Evolutionary conservation across 2,113 vertebrate genomes (phyloP).

Genomic region (Callipepla squamata): DNA sequence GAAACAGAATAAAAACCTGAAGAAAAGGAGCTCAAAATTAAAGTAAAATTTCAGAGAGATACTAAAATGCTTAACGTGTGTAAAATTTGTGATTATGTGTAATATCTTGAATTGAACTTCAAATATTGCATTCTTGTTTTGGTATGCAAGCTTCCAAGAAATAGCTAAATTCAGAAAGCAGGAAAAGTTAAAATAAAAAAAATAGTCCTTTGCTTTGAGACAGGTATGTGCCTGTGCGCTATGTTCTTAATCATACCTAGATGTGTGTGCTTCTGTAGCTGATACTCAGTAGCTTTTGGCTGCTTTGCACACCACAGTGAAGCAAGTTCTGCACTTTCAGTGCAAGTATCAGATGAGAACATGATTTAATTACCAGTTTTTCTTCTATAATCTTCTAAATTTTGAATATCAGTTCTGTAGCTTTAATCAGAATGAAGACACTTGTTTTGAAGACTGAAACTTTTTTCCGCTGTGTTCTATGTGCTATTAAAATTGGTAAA

Average conservation of each 20-base stretch:
- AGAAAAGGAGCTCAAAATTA: not conserved
- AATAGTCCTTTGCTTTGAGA: accelerated
- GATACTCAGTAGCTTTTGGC: not conserved
- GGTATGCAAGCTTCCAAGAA: not conserved
- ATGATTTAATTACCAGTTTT: not conserved
- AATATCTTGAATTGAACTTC: not conserved
- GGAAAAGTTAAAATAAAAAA: not conserved
- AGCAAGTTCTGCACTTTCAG: not conserved
- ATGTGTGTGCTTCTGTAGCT: not conserved
- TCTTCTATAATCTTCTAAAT: not conserved
- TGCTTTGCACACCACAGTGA: not conserved
- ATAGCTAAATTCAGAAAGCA: not conserved
- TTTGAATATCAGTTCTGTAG: conserved; percentile 4
- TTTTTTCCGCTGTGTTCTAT: not conserved
- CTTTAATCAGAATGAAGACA: conserved; percentile 1
- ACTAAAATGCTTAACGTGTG: not conserved
- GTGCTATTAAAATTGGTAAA: conserved; percentile 18
- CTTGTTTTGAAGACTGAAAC: conserved; percentile 7
- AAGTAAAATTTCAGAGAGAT: accelerated
- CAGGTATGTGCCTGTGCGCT: not conserved
- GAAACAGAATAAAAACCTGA: not conserved
- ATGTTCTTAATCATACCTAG: not conserved
- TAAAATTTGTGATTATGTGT: not conserved
- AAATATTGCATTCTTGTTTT: not conserved
- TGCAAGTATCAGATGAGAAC: not conserved